Percentiles rank a stretch among this genome's conserved stretches.
Evolutionary conservation across 2,797 vertebrate species (phyloP).

Genomic region (Sphaeramia orbicularis): DNA sequence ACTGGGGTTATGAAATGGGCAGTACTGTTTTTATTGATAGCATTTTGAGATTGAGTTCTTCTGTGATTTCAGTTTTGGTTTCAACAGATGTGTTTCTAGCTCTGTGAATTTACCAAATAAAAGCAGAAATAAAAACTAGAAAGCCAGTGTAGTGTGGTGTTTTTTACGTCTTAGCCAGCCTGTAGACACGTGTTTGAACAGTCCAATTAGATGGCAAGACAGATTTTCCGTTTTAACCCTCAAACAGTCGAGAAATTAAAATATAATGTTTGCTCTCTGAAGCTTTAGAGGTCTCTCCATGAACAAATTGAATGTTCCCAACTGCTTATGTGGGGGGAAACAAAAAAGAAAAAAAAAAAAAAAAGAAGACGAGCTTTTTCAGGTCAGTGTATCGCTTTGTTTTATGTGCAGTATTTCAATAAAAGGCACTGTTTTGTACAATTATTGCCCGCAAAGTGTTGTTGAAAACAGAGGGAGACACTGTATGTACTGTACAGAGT

Average conservation of each 20-base stretch:
- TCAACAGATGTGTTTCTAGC: no score
- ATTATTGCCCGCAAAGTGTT: conserved; percentile 21
- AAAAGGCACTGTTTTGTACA: conserved; percentile 60
- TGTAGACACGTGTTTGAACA: conserved; percentile 73
- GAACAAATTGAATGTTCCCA: conserved; percentile 6
- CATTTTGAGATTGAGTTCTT: no score
- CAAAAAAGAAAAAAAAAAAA: not conserved
- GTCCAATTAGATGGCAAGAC: conserved; percentile 4
- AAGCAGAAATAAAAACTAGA: no score
- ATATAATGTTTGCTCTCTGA: conserved; percentile 30
- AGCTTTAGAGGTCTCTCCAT: conserved; percentile 22
- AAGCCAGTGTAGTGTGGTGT: not conserved
- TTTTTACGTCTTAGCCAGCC: conserved; percentile 58
- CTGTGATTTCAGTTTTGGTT: no score
- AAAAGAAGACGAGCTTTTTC: conserved; percentile 26
- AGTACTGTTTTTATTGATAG: no score
- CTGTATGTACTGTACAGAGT: not conserved
- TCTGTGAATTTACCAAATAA: no score
- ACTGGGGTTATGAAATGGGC: no score
- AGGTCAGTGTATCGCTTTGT: conserved; percentile 20
- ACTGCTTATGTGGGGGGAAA: conserved; percentile 20
- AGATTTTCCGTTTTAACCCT: conserved; percentile 47
- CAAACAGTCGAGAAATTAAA: conserved; percentile 51
- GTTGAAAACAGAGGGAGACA: conserved; percentile 31
- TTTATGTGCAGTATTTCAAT: conserved; percentile 39